These are phyloP conservation scores for Uloborus plumipes DNA, from an alignment of 2,888 invertebrate genomes.

Conservation along the genomic window DNA sequence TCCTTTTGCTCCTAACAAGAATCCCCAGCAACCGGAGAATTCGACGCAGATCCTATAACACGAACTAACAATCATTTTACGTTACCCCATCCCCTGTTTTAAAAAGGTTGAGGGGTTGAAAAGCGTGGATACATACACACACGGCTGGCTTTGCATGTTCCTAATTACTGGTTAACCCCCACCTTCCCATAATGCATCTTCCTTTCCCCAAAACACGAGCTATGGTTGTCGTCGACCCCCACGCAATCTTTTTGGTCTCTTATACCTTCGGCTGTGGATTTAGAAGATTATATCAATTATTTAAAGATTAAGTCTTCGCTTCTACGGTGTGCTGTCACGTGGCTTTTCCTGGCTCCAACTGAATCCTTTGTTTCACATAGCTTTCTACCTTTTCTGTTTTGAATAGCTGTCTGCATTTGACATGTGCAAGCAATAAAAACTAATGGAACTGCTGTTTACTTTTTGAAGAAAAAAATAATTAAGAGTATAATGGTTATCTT, in stretches of 20 bases:
- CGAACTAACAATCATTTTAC: constrained; percentile 39
- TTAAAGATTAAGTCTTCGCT: constrained; percentile 54
- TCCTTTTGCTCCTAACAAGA: constrained; percentile 31
- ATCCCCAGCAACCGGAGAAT: constrained; percentile 6
- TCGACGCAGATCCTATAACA: background rate
- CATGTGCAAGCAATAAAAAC: too few relatives aligned
- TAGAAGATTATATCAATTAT: constrained; percentile 62
- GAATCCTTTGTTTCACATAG: too few relatives aligned
- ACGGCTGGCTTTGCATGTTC: constrained; percentile 11
- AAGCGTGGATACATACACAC: constrained; percentile 23
- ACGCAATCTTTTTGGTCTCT: too few relatives aligned
- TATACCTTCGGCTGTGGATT: background rate
- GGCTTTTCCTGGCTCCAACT: background rate
- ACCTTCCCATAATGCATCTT: constrained; percentile 36
- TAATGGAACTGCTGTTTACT: too few relatives aligned
- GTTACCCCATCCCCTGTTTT: background rate
- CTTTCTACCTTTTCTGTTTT: too few relatives aligned
- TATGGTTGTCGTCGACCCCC: background rate
- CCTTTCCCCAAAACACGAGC: constrained; percentile 21
- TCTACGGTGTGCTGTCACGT: background rate
- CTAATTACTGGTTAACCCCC: constrained; percentile 59
- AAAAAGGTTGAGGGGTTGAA: constrained; percentile 12
- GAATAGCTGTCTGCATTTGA: too few relatives aligned
- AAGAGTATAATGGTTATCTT: too few relatives aligned
- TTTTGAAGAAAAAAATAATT: too few relatives aligned